Percentiles rank a stretch among this genome's conserved stretches.
Conservation (phyloP, 2,888 invertebrate genomes). For the Hoplodrina blanda region DNA sequence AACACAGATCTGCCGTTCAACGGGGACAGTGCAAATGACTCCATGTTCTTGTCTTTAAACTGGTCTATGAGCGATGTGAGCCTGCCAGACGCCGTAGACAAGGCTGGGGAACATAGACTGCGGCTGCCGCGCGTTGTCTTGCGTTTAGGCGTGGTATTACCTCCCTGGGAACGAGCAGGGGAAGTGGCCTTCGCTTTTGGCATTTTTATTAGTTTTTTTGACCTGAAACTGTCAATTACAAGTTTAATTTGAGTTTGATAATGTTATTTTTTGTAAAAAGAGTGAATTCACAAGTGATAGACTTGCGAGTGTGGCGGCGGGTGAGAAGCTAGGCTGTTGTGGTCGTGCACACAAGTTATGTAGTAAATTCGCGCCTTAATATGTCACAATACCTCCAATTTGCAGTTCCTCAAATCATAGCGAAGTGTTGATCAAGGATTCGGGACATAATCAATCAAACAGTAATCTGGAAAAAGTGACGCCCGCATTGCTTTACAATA, state of each 20-base stretch:
- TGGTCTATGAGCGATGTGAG: constrained; percentile 74
- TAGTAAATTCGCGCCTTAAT: neutral
- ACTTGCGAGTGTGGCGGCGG: neutral
- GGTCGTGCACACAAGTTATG: neutral
- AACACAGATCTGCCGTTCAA: constrained; percentile 76
- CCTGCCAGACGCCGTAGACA: constrained; percentile 72
- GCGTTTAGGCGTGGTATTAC: constrained; percentile 69
- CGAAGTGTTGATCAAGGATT: neutral
- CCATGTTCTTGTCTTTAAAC: constrained; percentile 68
- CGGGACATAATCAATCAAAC: neutral
- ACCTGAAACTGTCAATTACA: constrained; percentile 28
- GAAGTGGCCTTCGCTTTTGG: constrained; percentile 75
- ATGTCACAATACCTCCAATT: neutral
- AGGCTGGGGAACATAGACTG: constrained; percentile 78
- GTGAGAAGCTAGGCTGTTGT: neutral
- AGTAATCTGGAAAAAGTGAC: neutral
- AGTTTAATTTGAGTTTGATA: neutral
- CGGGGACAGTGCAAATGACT: constrained; percentile 77
- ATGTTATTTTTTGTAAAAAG: no score
- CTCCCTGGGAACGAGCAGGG: constrained; percentile 78
- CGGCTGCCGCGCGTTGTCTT: constrained; percentile 69
- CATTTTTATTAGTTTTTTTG: constrained; percentile 60
- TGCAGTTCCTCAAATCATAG: neutral
- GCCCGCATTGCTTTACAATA: neutral
- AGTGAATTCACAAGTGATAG: no score